Percentiles rank a stretch among this genome's conserved stretches.
These are phyloP conservation scores for Adelosebastes latens DNA, from an alignment of 2,797 vertebrate species.

Conservation along the genomic window DNA sequence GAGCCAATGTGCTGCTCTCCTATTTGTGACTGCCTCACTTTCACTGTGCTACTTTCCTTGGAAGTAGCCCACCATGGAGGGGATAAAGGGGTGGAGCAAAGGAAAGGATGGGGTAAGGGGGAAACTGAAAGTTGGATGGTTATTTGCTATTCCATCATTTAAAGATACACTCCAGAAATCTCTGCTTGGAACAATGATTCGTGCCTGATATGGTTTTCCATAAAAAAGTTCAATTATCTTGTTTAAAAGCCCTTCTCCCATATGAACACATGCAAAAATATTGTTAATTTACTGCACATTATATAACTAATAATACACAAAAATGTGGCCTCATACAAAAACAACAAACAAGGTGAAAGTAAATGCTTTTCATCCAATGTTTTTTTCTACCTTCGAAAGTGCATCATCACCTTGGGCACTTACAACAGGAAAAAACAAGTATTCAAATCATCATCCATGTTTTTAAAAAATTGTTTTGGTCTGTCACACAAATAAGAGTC, in stretches of 20 bases:
- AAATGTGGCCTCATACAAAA: background rate
- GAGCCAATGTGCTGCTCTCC: slow-evolving; percentile 33
- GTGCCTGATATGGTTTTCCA: background rate
- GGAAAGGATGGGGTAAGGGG: too few relatives aligned
- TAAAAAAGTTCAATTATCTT: background rate
- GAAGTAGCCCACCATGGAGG: background rate
- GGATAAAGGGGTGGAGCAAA: background rate
- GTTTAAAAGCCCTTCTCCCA: background rate
- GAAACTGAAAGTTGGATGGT: background rate
- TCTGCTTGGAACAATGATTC: background rate
- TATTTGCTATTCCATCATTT: background rate
- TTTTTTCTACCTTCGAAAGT: background rate
- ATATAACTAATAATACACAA: background rate
- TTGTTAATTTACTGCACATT: background rate
- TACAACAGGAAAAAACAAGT: background rate
- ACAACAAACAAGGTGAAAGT: background rate
- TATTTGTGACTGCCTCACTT: background rate
- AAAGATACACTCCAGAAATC: background rate
- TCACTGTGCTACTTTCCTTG: background rate
- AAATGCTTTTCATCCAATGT: background rate
- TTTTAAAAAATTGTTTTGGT: background rate
- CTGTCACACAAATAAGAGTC: background rate
- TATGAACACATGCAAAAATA: background rate
- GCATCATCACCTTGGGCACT: background rate
- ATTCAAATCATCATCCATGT: background rate